phyloP scores from a whole-genome alignment of 2,113 vertebrate genomes.

The Aplodontia rufa region DNA sequence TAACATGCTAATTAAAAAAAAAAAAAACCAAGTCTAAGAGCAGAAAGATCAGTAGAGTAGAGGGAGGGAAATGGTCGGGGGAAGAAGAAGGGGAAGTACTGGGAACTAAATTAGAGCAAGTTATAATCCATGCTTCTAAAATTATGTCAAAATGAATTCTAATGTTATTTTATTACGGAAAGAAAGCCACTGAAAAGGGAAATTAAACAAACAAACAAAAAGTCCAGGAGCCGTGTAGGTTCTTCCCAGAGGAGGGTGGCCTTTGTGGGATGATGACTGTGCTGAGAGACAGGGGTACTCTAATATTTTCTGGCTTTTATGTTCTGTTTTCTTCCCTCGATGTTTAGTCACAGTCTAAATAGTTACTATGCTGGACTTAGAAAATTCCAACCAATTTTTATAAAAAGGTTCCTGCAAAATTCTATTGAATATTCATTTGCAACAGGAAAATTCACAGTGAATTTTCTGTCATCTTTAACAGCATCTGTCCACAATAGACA shows the following conservation, averaged over 20 bases:
- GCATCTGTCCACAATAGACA: neutral
- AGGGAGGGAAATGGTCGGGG: too few species aligned
- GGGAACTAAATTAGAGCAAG: too few species aligned
- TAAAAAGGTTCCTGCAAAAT: neutral
- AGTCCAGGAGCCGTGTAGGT: neutral
- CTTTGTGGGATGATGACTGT: neutral
- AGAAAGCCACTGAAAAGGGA: too few species aligned
- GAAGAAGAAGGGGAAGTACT: too few species aligned
- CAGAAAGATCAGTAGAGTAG: too few species aligned
- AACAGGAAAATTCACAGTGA: neutral
- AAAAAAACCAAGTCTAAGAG: too few species aligned
- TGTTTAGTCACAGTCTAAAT: neutral
- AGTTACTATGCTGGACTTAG: neutral
- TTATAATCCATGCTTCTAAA: too few species aligned
- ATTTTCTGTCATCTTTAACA: neutral
- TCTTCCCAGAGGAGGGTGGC: accelerated
- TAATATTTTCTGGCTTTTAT: neutral
- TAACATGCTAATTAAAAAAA: too few species aligned
- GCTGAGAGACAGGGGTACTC: neutral
- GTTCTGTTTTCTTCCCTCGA: neutral
- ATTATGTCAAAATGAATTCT: too few species aligned
- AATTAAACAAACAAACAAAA: too few species aligned
- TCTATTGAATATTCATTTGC: neutral
- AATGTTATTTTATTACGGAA: too few species aligned
- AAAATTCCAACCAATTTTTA: neutral